Percentiles rank a stretch among this genome's conserved stretches.
phyloP scores from a whole-genome alignment of 2,888 invertebrate genomes.

The Apodemia mormo region DNA sequence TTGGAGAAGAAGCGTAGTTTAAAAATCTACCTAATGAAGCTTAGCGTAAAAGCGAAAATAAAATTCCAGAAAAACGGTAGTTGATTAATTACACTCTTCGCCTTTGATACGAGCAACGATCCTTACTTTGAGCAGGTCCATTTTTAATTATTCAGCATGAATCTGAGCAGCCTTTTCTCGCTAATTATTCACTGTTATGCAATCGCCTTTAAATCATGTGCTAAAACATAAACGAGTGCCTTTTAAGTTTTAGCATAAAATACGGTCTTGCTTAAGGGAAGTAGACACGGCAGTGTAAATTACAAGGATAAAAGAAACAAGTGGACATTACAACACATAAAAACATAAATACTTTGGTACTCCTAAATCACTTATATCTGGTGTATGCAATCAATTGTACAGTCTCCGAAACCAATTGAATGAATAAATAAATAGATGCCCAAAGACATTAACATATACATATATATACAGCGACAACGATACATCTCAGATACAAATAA shows the following conservation, averaged over 20 bases:
- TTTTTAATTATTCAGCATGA: constrained; percentile 11
- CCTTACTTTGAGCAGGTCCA: constrained; percentile 13
- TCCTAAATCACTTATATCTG: too few relatives aligned
- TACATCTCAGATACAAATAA: too few relatives aligned
- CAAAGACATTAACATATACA: too few relatives aligned
- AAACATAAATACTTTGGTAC: too few relatives aligned
- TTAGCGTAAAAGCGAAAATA: not conserved
- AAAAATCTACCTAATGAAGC: not conserved
- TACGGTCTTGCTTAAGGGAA: not conserved
- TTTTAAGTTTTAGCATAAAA: constrained; percentile 11
- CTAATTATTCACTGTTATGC: constrained; percentile 14
- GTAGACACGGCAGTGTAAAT: not conserved
- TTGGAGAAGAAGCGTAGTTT: not conserved
- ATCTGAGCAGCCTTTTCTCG: constrained; percentile 13
- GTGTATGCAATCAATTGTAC: too few relatives aligned
- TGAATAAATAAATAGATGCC: too few relatives aligned
- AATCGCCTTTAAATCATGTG: constrained; percentile 14
- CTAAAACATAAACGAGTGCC: not conserved
- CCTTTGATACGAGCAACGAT: constrained; percentile 7
- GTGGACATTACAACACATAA: not conserved
- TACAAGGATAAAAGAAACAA: not conserved
- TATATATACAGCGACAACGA: too few relatives aligned
- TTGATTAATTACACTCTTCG: constrained; percentile 13
- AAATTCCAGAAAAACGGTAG: constrained; percentile 7
- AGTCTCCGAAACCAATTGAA: too few relatives aligned